Percentiles rank a stretch among this genome's conserved stretches.
Evolutionary conservation across 2,797 vertebrate species (phyloP).

Genomic region (Rhinichthys osculus): DNA sequence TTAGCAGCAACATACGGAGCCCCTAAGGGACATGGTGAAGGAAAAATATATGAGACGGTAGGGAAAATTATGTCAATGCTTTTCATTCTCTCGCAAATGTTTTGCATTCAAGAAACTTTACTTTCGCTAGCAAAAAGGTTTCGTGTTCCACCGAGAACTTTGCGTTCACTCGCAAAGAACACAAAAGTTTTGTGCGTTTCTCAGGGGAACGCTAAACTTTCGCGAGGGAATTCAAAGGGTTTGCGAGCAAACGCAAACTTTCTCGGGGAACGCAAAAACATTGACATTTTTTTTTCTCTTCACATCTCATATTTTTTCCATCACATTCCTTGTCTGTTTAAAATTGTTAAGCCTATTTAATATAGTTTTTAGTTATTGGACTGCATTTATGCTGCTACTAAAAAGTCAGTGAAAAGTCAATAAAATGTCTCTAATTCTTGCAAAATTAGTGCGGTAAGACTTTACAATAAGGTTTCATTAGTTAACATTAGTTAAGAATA

Average conservation of each 20-base stretch:
- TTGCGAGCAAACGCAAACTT: background rate
- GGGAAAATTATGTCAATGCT: background rate
- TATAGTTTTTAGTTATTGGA: background rate
- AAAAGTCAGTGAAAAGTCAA: background rate
- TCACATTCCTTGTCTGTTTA: background rate
- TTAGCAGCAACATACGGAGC: background rate
- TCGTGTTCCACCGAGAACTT: background rate
- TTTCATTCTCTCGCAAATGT: background rate
- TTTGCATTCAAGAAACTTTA: background rate
- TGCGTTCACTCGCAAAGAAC: background rate
- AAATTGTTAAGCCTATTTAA: background rate
- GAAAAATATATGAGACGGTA: background rate
- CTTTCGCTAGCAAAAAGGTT: background rate
- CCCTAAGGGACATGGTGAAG: background rate
- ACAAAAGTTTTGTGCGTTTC: background rate
- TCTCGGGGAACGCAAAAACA: too few species aligned
- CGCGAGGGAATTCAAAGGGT: background rate
- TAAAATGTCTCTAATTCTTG: background rate
- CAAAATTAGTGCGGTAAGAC: background rate
- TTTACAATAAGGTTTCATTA: background rate
- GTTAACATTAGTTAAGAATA: too few species aligned
- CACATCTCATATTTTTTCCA: too few species aligned
- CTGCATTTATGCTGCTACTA: background rate
- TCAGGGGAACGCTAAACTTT: background rate
- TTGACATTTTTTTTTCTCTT: too few species aligned